These are phyloP conservation scores for Euura lappo DNA, from an alignment of 1,140 invertebrate genomes.

Conservation along the genomic window DNA sequence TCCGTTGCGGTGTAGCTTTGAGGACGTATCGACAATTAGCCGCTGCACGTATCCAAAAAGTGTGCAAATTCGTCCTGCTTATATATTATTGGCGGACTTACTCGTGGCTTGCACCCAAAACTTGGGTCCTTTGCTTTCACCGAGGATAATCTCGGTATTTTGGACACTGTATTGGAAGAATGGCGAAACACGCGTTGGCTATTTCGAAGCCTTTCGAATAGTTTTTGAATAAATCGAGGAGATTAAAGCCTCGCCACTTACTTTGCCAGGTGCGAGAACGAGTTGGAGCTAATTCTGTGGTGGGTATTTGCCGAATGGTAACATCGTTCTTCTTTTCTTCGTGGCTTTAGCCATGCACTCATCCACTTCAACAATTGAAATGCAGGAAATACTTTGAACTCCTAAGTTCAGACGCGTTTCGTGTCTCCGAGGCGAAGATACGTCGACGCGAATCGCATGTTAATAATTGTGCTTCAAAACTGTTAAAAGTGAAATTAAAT, in stretches of 20 bases:
- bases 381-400: too few relatives aligned
- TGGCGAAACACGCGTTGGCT: constrained; percentile 36
- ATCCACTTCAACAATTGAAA: too few relatives aligned
- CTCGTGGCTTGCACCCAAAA: too few relatives aligned
- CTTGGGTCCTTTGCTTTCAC: not conserved
- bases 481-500: too few relatives aligned
- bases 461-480: too few relatives aligned
- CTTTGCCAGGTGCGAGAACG: not conserved
- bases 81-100: constrained; percentile 36
- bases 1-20: not conserved
- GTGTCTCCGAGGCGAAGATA: too few relatives aligned
- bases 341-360: too few relatives aligned
- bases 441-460: too few relatives aligned
- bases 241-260: not conserved
- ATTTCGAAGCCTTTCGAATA: constrained; percentile 19
- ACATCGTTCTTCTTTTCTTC: too few relatives aligned
- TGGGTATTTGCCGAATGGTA: not conserved
- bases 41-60: too few relatives aligned
- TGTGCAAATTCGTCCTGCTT: constrained; percentile 31
- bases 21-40: too few relatives aligned
- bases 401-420: too few relatives aligned
- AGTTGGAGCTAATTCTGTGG: not conserved
- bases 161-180: constrained; percentile 20
- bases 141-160: constrained; percentile 28
- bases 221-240: not conserved